Base-by-base conservation (phyloP, 2,888 invertebrate genomes). In the Resseliella maxima region DNA sequence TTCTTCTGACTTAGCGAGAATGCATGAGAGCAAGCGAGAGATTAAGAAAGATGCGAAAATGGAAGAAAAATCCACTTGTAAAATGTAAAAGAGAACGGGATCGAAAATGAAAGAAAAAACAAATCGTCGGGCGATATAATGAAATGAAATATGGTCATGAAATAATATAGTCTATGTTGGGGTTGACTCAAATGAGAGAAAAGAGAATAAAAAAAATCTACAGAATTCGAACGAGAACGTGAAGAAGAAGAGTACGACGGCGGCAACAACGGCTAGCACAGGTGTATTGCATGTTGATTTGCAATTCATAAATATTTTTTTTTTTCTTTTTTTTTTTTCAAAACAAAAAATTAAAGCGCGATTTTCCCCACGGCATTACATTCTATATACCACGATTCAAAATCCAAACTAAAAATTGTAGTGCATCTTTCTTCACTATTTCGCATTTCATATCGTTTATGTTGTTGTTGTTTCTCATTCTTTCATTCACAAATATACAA, bases 201-300 rank as follows among this genome's bases (percentile, higher is more conserved):
- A 8, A 50, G 15, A 50, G 15, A 50, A 8, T 24, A 64, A 15
- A 3, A 64, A 64, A 64, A 6, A 54, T 21, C 18, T 21, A 54
- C 27, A 18, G 31, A 27, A 5, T 64, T 27, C 64, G 41, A 50
- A 50, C 50, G 50, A 18, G 21, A 50, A 10, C 50, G 59, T 3
- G 6, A 6, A 83, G 36, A 81, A 35, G 18, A 21, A 10, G 81
- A 81, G n/a, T n/a, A 36, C 46, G 46, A 50, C 35, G 35, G 5
- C 50, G 50, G n/a, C n/a, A 50, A 59, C 59, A 35, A 72, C 72
- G 35, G 35, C 15, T 18, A 6, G 81, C 81, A 86, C 86, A 86
- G 86, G 86, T 86, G 86, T 83, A 86, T 86, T 86, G 86, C 86
- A 86, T 86, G 86, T 86, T 86, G 86, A 86, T 86, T 81, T 83